Evolutionary conservation across 1,140 invertebrate genomes (phyloP), one percentile per base, ranked within the genome.

Genomic region (Saccostrea cuccullata): DNA sequence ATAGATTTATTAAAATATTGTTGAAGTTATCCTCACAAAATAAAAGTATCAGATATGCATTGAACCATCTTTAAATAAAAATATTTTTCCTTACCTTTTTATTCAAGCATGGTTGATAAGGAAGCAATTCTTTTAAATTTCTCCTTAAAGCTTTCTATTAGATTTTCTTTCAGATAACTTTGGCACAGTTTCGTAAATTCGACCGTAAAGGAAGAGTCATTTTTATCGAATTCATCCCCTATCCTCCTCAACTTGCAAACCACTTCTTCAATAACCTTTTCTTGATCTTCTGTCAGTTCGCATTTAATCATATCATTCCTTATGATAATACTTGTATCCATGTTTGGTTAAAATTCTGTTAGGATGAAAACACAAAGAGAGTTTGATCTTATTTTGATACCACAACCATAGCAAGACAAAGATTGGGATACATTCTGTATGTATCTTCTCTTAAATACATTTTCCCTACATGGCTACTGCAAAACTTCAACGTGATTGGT

Each of bases 181-280:
- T 77, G 5, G 9, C 30, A 30, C 12, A 77, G 0, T 77, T 77
- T 36, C 23, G 15, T 30, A 11, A 77, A 77, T 77, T 77, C 70
- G 2, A 30, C 9, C 9, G 36, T 77, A 12, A 30, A 77, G 23
- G 70, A 17, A 0, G 70, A 77, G 30, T 77, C 70, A 12, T 77
- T 26, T 77, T 77, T 77, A 26, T 77, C 30, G 70, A 77, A 77
- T 77, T 77, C 70, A 36, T 77, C 70, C 0, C 70, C 70, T 30
- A 77, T 77, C 13, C 15, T 77, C 26, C 23, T 77, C 4, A 77
- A 36, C 4, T 77, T 77, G 70, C 26, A 30, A 9, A 77, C 70
- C 23, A 77, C 26, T 36, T 77, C 70, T 12, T 36, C 26, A 77
- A 77, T 77, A 0, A 30, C 36, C 30, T 77, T 77, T 15, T 77